phyloP scores from a whole-genome alignment of 2,797 vertebrate species.

The Melanotaenia pygmaea region DNA sequence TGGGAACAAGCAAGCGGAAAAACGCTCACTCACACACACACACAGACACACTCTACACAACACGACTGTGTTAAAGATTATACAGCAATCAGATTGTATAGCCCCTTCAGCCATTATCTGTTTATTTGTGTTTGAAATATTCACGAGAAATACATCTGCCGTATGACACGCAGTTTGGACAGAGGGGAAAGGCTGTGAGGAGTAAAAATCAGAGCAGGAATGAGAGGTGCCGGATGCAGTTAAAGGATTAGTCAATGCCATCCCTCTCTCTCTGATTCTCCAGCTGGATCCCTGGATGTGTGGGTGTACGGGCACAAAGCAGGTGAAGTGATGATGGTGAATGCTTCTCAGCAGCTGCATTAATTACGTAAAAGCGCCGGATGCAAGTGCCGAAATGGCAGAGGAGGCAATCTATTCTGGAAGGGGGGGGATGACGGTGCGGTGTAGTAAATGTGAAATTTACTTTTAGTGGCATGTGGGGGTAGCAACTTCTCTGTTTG shows the following conservation, averaged over 20 bases:
- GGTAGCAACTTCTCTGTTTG: constrained; percentile 78
- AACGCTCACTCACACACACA: neutral
- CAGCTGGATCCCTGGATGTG: constrained; percentile 52
- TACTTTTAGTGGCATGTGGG: constrained; percentile 44
- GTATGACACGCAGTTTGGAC: constrained; percentile 53
- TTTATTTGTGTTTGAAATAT: constrained; percentile 59
- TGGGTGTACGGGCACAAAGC: constrained; percentile 57
- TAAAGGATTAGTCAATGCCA: constrained; percentile 56
- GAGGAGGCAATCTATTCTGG: constrained; percentile 25
- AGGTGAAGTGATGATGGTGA: constrained; percentile 61
- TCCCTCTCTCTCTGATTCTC: constrained; percentile 13
- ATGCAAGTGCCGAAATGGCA: constrained; percentile 57
- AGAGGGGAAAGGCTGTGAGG: constrained; percentile 23
- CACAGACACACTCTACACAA: constrained; percentile 4
- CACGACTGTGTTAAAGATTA: constrained; percentile 31
- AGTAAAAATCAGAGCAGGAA: constrained; percentile 16
- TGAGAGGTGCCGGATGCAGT: constrained; percentile 65
- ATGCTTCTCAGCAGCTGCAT: constrained; percentile 71
- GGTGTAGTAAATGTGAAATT: constrained; percentile 16
- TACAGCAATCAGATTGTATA: constrained; percentile 37
- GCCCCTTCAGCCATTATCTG: constrained; percentile 41
- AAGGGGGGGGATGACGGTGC: constrained; percentile 7
- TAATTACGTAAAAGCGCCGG: constrained; percentile 83
- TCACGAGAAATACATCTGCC: constrained; percentile 54
- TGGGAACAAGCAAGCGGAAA: constrained; percentile 35